These are phyloP conservation scores for Coregonus sp. DNA, from an alignment of 2,797 vertebrate genomes.

Conservation along the genomic window DNA sequence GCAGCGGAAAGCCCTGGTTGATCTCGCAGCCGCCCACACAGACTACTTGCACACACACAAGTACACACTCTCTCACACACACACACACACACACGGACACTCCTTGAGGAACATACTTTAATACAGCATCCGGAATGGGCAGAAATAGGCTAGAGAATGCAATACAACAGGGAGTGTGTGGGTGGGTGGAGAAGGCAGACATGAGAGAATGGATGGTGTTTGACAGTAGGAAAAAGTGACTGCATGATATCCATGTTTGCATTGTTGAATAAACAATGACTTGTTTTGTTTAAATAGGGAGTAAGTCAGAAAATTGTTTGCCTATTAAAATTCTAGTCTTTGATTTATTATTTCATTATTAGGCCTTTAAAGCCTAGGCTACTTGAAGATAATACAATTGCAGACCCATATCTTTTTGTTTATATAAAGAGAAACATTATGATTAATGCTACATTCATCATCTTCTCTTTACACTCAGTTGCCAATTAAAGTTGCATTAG, in stretches of 20 bases:
- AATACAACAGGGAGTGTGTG: slow-evolving; percentile 19
- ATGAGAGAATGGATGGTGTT: neutral
- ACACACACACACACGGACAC: no score
- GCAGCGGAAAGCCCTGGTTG: slow-evolving; percentile 6
- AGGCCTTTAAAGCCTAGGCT: neutral
- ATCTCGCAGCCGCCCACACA: slow-evolving; percentile 22
- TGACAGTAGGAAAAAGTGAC: neutral
- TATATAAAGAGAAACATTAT: no score
- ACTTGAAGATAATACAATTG: neutral
- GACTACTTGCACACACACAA: slow-evolving; percentile 5
- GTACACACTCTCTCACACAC: no score
- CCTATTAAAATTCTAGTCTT: neutral
- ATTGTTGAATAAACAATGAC: neutral
- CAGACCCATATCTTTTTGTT: neutral
- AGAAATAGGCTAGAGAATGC: slow-evolving; percentile 36
- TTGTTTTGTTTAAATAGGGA: neutral
- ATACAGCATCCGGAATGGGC: slow-evolving; percentile 31
- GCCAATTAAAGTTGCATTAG: no score
- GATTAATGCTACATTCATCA: no score
- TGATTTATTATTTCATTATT: neutral
- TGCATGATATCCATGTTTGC: neutral
- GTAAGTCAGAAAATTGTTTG: neutral
- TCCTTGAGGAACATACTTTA: slow-evolving; percentile 41
- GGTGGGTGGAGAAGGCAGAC: slow-evolving; percentile 20
- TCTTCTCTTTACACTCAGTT: no score